Evolutionary conservation across 2,113 vertebrate species (phyloP), one percentile per base, ranked within the genome.

Genomic region (Aldabrachelys gigantea): DNA sequence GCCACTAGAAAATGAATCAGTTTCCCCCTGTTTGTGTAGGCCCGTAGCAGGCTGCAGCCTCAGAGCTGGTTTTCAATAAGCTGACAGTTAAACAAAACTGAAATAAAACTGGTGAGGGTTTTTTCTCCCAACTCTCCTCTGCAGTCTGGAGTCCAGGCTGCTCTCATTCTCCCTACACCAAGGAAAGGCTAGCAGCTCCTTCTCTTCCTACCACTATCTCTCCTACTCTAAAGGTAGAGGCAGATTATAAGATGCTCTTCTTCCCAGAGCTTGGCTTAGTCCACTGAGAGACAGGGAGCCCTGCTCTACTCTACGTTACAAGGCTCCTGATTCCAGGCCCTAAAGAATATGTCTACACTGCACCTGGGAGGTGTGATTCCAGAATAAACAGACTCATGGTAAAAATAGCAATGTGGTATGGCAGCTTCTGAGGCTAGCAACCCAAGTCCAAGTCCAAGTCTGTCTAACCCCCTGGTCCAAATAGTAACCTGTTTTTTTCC

Each of bases 21-120:
- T 38, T 72, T 72, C 9, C 27, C 12, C 56, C 3, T 0, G 1
- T 35, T 80, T 29, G 29, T 22, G 47, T 57, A 0, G 0, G 19
- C 35, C n/a, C 38, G 2, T 25, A 72, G n/a, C 4, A 4, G 38
- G 17, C 22, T 47, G 0, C 1, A 13, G 4, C 4, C 47, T 38
- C 0, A 2, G 54, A 44, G 75, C 54, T 47, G 31, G 78, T 52
- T 72, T 72, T 41, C 22, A 72, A 72, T 72, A 7, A 41, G 9
- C 21, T 72, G n/a, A 72, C n/a, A 72, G 69, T 19, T 38, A 72
- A 38, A n/a, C 21, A 72, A 38, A 72, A 38, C 65, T 72, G n/a
- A 72, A 72, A 38, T 72, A 38, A 72, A 38, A 19, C n/a, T 38
- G 19, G 27, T 31, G 29, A 31, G 29, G n/a, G 69, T 8, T 19